Base-by-base conservation (phyloP, 2,113 vertebrate genomes). In the Procavia capensis region DNA sequence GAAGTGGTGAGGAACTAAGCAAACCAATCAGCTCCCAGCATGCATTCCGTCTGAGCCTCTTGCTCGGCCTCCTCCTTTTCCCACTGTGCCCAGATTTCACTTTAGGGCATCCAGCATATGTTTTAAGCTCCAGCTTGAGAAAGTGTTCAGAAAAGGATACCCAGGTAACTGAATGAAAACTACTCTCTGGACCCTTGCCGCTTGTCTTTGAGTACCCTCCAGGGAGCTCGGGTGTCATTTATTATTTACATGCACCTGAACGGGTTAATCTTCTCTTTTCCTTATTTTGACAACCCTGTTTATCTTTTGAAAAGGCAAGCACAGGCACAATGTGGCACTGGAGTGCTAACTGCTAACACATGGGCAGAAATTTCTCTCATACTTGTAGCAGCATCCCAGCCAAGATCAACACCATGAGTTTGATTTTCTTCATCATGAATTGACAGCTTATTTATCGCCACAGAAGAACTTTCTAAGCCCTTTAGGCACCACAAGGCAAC, bases 361-460 rank as follows among this genome's bases (percentile, higher is more conserved):
- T 99, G 98, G 98, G 98, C 98, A 98, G 96, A 98, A 98, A 98
- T 98, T 98, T 98, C 98, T 98, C 98, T 98, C 98, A 98, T 98
- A 98, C 98, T 98, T 98, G 97, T 92, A 95, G 97, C 91, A 97
- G 97, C 93, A 74, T 88, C 96, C 96, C 86, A 72, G 98, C 98
- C 98, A 99, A 99, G 98, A 98, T 98, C 99, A 99, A 99, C 98
- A 99, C 98, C 54, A 66, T 79, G 96, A 98, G 98, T 98, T 99
- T 99, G 99, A 99, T 99, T 99, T 99, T 98, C 98, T 98, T 98
- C 98, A 98, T 98, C 98, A 98, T 98, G 98, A 99, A 99, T 98
- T 99, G 98, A 99, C 99, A 99, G 99, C 98, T 98, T 99, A 99
- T 99, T 99, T 98, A 99, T 99, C 98, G 98, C 97, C 97, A 82